Percentiles rank a stretch among this genome's conserved stretches.
Conservation (phyloP, 2,113 vertebrate genomes). For the Sciurus niger region DNA sequence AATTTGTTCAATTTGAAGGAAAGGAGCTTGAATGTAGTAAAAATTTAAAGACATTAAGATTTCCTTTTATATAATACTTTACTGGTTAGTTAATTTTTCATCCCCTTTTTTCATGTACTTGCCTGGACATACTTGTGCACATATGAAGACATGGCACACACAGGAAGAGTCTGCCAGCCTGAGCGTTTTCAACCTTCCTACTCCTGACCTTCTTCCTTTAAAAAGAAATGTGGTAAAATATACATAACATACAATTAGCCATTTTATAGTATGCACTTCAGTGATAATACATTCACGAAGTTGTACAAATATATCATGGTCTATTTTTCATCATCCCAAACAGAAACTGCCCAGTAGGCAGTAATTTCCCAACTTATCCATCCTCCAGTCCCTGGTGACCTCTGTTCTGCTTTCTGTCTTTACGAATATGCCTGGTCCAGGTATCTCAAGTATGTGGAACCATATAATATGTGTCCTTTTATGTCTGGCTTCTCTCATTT, state of each 20-base stretch:
- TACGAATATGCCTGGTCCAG: not conserved
- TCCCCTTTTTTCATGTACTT: not conserved
- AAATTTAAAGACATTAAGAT: not conserved
- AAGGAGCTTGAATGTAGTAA: not conserved
- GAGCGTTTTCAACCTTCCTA: not conserved
- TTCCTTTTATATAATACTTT: not conserved
- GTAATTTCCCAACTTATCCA: not conserved
- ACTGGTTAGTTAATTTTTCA: not conserved
- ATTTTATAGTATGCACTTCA: not conserved
- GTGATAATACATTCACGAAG: not conserved
- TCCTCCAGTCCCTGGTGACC: too few species aligned
- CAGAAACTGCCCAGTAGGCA: not conserved
- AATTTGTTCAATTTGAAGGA: not conserved
- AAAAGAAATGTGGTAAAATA: not conserved
- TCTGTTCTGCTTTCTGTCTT: not conserved
- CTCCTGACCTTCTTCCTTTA: not conserved
- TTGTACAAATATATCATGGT: not conserved
- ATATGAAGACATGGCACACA: accelerated
- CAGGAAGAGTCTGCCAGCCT: too few species aligned
- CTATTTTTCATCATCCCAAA: not conserved
- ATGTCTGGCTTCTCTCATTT: not conserved
- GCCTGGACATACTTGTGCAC: not conserved
- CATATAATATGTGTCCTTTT: not conserved
- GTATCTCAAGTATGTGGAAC: not conserved
- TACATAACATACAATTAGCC: not conserved